Conservation (phyloP, 2,888 invertebrate species). For the Spodoptera exigua region DNA sequence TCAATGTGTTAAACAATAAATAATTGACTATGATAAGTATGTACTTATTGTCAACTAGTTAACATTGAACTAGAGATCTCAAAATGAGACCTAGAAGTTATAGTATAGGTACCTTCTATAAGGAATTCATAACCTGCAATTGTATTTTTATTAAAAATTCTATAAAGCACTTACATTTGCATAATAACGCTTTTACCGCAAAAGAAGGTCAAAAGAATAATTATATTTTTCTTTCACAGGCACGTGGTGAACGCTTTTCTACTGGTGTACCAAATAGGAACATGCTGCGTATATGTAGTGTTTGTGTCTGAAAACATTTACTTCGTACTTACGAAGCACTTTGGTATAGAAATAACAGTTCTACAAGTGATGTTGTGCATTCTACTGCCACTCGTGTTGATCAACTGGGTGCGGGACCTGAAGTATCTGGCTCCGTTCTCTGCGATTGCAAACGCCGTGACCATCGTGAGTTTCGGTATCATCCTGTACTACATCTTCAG, state of each 20-base stretch:
- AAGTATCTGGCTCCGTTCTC: conserved; percentile 97
- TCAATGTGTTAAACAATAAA: background rate
- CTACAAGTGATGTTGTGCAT: conserved; percentile 92
- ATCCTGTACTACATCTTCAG: conserved; percentile 96
- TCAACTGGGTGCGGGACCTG: conserved; percentile 95
- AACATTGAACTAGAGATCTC: too few species aligned
- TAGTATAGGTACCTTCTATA: too few species aligned
- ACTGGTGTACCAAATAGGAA: conserved; percentile 97
- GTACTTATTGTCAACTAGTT: background rate
- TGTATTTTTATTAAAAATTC: too few species aligned
- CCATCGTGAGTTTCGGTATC: conserved; percentile 94
- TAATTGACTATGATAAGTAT: background rate
- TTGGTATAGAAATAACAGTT: conserved; percentile 85
- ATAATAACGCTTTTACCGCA: background rate
- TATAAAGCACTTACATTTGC: background rate
- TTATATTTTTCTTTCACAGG: conserved; percentile 81
- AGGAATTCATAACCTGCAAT: too few species aligned
- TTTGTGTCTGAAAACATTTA: conserved; percentile 97
- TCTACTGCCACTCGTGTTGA: conserved; percentile 92
- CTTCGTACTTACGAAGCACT: conserved; percentile 89
- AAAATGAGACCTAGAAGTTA: too few species aligned
- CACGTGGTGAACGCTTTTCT: conserved; percentile 93
- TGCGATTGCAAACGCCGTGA: conserved; percentile 95
- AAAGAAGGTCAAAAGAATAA: background rate
- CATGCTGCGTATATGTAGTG: conserved; percentile 98